A percentile compares a stretch with the other conserved stretches of the same genome.
Conservation (phyloP, 1,140 invertebrate species). For the Oedothorax gibbosus region DNA sequence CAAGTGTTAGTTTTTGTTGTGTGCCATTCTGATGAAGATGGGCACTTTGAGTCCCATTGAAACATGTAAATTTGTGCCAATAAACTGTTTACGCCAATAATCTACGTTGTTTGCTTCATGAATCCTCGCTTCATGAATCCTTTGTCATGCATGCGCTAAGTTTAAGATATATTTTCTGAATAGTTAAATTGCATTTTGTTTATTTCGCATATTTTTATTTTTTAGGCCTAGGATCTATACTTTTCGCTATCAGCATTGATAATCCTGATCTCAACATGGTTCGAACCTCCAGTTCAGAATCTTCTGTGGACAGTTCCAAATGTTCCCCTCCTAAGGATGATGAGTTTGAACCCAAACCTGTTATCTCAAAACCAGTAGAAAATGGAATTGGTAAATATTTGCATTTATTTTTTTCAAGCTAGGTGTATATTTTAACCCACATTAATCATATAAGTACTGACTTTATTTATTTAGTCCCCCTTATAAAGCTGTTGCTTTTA, state of each 20-base stretch:
- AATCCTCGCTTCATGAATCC: no score
- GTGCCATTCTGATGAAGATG: no score
- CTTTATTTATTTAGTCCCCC: no score
- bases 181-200: no score
- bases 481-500: no score
- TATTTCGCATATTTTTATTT: neutral
- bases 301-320: conserved; percentile 26
- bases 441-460: neutral
- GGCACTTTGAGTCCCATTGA: no score
- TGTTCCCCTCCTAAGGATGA: conserved; percentile 21
- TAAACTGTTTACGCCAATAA: no score
- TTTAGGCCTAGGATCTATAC: conserved; percentile 82
- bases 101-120: no score
- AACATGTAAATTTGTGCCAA: no score
- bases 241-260: conserved; percentile 92
- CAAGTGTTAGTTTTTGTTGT: no score
- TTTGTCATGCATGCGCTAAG: no score
- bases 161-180: no score
- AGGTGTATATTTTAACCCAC: neutral
- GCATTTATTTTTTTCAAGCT: neutral
- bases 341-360: conserved; percentile 37
- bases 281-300: conserved; percentile 16
- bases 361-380: conserved; percentile 36
- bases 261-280: conserved; percentile 80
- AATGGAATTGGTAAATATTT: conserved; percentile 30